Percentiles rank a stretch among this genome's conserved stretches.
phyloP scores from a whole-genome alignment of 2,888 invertebrate genomes.

The Cryptus viduatorius region DNA sequence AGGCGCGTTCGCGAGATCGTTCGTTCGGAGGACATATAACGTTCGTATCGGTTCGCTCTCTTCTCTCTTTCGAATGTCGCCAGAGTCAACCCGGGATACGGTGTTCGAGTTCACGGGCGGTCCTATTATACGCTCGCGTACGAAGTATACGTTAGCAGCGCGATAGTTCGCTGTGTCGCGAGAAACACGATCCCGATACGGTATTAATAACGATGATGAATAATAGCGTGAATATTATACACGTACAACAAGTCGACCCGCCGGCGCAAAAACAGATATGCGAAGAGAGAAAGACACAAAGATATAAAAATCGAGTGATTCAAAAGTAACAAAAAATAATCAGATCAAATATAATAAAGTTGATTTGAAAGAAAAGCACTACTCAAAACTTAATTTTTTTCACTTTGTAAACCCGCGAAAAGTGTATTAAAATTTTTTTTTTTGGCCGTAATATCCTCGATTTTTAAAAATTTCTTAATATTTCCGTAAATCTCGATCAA shows the following conservation, averaged over 20 bases:
- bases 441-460: neutral
- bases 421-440: neutral
- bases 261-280: constrained; percentile 22
- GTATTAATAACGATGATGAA: constrained; percentile 71
- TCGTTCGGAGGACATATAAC: constrained; percentile 49
- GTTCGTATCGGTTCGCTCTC: constrained; percentile 39
- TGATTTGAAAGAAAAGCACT: neutral
- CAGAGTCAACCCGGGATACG: constrained; percentile 64
- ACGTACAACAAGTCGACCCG: constrained; percentile 47
- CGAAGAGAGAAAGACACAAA: constrained; percentile 26
- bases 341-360: constrained; percentile 1
- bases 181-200: constrained; percentile 69
- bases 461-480: neutral
- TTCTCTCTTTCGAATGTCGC: constrained; percentile 67
- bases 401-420: neutral
- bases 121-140: constrained; percentile 67
- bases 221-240: constrained; percentile 63
- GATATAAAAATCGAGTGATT: constrained; percentile 8
- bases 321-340: neutral
- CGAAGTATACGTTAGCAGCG: constrained; percentile 50
- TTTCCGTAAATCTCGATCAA: neutral
- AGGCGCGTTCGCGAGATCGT: constrained; percentile 49
- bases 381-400: neutral
- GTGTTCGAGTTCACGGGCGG: constrained; percentile 73
- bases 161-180: constrained; percentile 51